A percentile compares a stretch with the other conserved stretches of the same genome.
phyloP scores from a whole-genome alignment of 2,113 vertebrate species.

The Aythya baeri region DNA sequence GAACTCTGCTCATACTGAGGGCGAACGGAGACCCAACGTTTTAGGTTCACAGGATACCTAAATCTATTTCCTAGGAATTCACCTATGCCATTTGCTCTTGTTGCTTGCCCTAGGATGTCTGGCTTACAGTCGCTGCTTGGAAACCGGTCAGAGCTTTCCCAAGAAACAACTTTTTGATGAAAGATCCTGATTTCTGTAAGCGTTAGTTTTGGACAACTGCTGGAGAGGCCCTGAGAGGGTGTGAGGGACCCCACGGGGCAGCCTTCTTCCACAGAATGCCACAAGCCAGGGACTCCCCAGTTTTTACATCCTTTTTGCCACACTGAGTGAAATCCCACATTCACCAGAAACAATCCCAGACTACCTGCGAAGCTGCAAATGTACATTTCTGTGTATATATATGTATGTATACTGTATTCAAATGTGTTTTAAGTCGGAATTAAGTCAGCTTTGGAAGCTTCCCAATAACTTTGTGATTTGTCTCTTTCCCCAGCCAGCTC shows the following conservation, averaged over 20 bases:
- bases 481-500: neutral
- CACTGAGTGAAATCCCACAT: rapidly evolving
- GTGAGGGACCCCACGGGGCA: neutral
- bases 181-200: constrained; percentile 15
- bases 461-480: neutral
- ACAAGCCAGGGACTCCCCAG: neutral
- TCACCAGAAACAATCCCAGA: neutral
- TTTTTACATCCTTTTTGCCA: neutral
- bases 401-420: neutral
- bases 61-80: neutral
- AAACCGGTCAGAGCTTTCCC: neutral
- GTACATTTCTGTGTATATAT: neutral
- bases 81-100: neutral
- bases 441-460: neutral
- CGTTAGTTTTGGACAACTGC: neutral
- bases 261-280: neutral
- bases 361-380: neutral
- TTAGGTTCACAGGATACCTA: neutral
- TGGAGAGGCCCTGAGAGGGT: neutral
- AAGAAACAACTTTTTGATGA: neutral
- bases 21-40: neutral
- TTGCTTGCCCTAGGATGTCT: neutral
- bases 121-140: constrained; percentile 20
- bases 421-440: neutral
- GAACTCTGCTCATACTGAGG: neutral